These are phyloP conservation scores for Alviniconcha strummeri DNA, from an alignment of 2,888 invertebrate species.

Conservation along the genomic window DNA sequence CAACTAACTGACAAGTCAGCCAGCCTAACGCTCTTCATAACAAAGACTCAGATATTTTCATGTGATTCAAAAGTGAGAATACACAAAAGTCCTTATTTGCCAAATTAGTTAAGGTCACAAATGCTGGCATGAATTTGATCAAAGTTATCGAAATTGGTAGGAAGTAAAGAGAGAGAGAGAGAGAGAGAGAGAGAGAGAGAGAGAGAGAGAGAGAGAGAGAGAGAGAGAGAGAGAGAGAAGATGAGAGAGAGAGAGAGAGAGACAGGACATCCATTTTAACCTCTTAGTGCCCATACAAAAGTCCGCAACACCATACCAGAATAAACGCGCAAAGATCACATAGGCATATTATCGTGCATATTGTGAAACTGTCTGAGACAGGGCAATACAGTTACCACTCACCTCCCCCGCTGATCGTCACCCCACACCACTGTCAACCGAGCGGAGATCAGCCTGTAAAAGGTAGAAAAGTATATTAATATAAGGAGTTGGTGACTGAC, in stretches of 20 bases:
- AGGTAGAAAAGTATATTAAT: no score
- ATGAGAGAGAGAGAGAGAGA: constrained; percentile 2
- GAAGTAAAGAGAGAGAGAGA: not conserved
- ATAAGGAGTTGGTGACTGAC: no score
- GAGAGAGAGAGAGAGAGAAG: constrained; percentile 2
- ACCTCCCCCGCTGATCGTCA: no score
- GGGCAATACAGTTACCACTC: not conserved
- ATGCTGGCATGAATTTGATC: not conserved
- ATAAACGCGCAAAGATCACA: no score
- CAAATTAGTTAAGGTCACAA: not conserved
- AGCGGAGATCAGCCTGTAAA: no score
- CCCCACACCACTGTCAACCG: no score
- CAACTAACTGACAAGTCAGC: no score
- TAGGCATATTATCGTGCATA: no score
- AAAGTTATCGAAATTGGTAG: not conserved
- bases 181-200: constrained; percentile 9
- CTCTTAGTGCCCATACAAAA: not conserved
- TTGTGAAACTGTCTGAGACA: constrained; percentile 13
- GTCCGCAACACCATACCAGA: not conserved
- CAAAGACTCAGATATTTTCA: not conserved
- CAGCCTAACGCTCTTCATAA: no score
- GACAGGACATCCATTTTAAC: not conserved
- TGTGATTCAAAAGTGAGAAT: not conserved
- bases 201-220: constrained; percentile 7
- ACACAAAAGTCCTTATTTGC: not conserved